Base-by-base conservation (phyloP, 1,140 invertebrate genomes). In the Lineus longissimus region DNA sequence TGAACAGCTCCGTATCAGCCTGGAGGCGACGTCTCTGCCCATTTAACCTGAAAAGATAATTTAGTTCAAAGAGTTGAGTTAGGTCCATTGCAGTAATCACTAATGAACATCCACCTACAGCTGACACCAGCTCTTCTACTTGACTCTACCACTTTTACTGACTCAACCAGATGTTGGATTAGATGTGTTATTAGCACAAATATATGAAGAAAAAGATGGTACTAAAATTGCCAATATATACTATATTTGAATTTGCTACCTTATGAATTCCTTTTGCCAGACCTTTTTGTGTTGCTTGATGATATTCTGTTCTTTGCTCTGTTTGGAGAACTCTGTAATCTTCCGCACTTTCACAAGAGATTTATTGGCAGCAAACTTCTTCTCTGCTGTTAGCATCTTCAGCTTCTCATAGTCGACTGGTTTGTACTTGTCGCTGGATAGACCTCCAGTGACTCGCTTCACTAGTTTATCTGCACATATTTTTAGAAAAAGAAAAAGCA, bases 231-330 rank as follows among this genome's bases (percentile, higher is more conserved):
- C n/a, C n/a, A n/a, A n/a, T n/a, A n/a, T n/a, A n/a, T n/a, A n/a
- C n/a, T n/a, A n/a, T n/a, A n/a, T n/a, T n/a, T n/a, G n/a, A n/a
- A n/a, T n/a, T n/a, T n/a, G n/a, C n/a, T 58, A 29, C 30, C 51
- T 51, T 1, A 76, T 65, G 56, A 76, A 75, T 54, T 80, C 78
- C 45, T 78, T 78, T 30, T 77, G 71, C 76, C 76, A 80, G 1
- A 77, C 65, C 11, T 74, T 63, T 59, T 76, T 72, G 55, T 80
- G 76, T 59, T 80, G 76, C 57, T 78, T 66, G 30, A 41, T n/a
- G 73, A 11, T 71, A 47, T 19, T 66, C 40, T 75, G 76, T 65
- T 78, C 76, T 65, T 75, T 78, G 27, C 69, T 75, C 30, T 76
- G 71, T 62, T 77, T 75, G 0, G 72, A 77, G n/a, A 72, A 59